Evolutionary conservation across 2,888 invertebrate genomes (phyloP), one percentile per base, ranked within the genome.

Genomic region (Athrips mouffetella): DNA sequence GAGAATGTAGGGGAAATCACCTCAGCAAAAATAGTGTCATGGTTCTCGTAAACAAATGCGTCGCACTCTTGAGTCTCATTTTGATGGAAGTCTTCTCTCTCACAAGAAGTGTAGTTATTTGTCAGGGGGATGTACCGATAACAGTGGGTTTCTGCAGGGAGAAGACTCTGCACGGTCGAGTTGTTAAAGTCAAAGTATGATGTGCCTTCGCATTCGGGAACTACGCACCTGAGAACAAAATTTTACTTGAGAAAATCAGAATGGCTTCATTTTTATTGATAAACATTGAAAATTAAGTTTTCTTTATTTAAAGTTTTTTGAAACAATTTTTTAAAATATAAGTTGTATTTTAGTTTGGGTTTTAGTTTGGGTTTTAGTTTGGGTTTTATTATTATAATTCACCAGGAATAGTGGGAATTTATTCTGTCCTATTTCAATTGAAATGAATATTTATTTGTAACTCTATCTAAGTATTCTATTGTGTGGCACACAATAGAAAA

Each of bases 201-300:
- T 0, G 31, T 21, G 4, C 78, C 74, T 55, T 91, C 91, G 70
- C 91, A 91, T 60, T 90, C 90, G 4, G 89, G 84, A 30, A 91
- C 84, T 29, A 80, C 60, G 62, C 91, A 91, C 45, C 91, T 91
- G 67, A 11, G 55, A 11, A n/a, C 30, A 40, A 44, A 21, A n/a
- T n/a, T n/a, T n/a, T n/a, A n/a, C n/a, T n/a, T n/a, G 35, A 27
- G 35, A 18, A 29, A n/a, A 30, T 25, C 10, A 25, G 13, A 10
- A 3, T 6, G 1, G 37, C 4, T 18, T 1, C 5, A 5, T 4
- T 33, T 15, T 7, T 11, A 33, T n/a, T n/a, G 11, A 29, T 10
- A 2, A 29, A 29, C 29, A 7, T 7, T 29, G 10, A 29, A 29
- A 29, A 29, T 11, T n/a, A 29, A n/a, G n/a, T n/a, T n/a, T n/a